These are phyloP conservation scores for Euglossa dilemma DNA, from an alignment of 1,140 invertebrate genomes.

Conservation along the genomic window DNA sequence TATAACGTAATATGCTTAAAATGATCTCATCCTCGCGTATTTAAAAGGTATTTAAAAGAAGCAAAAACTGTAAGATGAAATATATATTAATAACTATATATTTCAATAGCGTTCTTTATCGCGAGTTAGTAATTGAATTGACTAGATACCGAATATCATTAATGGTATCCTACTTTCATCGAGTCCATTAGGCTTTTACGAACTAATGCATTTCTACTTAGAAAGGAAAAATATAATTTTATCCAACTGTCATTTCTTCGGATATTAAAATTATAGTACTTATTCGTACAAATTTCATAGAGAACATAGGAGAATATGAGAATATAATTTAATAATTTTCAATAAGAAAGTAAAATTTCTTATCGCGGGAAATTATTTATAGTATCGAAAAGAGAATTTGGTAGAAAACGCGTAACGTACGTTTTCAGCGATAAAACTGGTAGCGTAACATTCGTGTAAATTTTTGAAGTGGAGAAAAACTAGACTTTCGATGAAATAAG, in stretches of 20 bases:
- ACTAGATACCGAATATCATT: not conserved
- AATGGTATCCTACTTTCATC: not conserved
- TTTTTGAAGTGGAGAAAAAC: not conserved
- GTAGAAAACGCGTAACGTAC: not conserved
- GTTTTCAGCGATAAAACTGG: not conserved
- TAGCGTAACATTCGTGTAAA: not conserved
- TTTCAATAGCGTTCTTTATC: not conserved
- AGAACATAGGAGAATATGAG: not conserved
- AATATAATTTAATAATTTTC: not conserved
- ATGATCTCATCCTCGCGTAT: no score
- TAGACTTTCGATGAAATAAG: conserved; percentile 4
- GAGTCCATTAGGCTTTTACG: not conserved
- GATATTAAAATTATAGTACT: not conserved
- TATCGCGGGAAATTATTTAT: not conserved
- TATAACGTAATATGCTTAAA: not conserved
- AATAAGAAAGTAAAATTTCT: not conserved
- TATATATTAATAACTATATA: not conserved
- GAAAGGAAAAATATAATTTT: not conserved
- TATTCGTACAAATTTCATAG: not conserved
- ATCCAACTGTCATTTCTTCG: not conserved
- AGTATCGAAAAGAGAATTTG: not conserved
- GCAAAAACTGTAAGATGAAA: no score
- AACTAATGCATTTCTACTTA: not conserved
- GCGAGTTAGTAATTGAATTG: not conserved
- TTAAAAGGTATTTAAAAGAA: no score